A percentile compares a stretch with the other conserved stretches of the same genome.
phyloP scores from a whole-genome alignment of 1,140 invertebrate species.

The Drosophila parvula region DNA sequence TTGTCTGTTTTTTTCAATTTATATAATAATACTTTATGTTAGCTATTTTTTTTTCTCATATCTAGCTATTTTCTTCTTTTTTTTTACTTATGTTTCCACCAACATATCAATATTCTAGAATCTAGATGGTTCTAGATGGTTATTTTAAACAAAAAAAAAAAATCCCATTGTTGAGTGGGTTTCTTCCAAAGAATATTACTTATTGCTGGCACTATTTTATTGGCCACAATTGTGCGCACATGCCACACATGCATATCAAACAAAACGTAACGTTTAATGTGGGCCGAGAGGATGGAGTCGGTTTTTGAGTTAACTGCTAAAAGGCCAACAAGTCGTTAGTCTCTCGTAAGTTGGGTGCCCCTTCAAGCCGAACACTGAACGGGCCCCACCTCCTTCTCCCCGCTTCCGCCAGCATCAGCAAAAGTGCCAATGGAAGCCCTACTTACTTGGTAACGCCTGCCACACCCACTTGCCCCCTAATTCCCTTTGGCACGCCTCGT shows the following conservation, averaged over 20 bases:
- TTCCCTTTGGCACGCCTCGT: not conserved
- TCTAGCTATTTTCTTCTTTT: no score
- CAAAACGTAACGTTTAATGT: conserved; percentile 61
- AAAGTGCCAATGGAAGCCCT: conserved; percentile 69
- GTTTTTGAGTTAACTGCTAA: conserved; percentile 50
- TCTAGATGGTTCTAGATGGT: no score
- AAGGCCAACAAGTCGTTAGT: conserved; percentile 56
- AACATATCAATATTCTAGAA: no score
- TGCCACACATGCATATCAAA: conserved; percentile 15
- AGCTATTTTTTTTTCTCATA: no score
- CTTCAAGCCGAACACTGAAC: not conserved
- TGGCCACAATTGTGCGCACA: conserved; percentile 1
- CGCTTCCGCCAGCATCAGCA: conserved; percentile 44
- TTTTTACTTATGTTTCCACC: no score
- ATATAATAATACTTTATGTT: no score
- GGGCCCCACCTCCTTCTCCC: not conserved
- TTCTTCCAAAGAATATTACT: no score
- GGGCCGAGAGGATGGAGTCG: conserved; percentile 39
- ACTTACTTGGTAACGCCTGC: conserved; percentile 60
- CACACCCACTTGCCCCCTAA: conserved; percentile 34
- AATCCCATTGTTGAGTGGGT: no score
- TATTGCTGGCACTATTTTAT: not conserved
- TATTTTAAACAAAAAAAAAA: no score
- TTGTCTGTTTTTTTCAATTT: no score
- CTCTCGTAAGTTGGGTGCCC: conserved; percentile 44